Conservation (phyloP, 2,888 invertebrate species). For the Eulithis testata region DNA sequence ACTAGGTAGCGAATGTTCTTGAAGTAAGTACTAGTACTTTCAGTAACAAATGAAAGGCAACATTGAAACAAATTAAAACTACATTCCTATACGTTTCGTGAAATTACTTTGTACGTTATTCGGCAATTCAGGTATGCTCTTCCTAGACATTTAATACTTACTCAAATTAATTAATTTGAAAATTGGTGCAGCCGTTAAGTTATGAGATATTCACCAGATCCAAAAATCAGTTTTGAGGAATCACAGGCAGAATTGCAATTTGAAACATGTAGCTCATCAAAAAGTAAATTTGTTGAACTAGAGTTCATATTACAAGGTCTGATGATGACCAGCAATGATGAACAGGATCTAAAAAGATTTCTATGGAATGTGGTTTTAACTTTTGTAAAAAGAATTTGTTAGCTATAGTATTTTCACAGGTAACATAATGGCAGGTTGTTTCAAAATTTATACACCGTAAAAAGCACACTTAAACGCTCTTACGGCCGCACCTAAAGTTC, state of each 20-base stretch:
- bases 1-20: too few relatives aligned
- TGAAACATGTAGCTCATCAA: too few relatives aligned
- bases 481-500: conserved; percentile 21
- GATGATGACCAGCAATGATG: too few relatives aligned
- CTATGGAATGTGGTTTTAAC: too few relatives aligned
- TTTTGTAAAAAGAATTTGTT: too few relatives aligned
- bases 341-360: too few relatives aligned
- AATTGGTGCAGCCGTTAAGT: neutral
- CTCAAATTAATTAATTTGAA: neutral
- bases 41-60: conserved; percentile 4
- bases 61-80: conserved; percentile 13
- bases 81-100: conserved; percentile 3
- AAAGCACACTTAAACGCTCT: conserved; percentile 10
- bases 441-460: neutral
- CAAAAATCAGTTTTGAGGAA: too few relatives aligned
- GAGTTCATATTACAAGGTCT: too few relatives aligned
- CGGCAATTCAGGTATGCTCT: conserved; percentile 1
- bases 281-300: too few relatives aligned
- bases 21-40: neutral
- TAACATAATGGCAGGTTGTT: neutral
- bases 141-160: conserved; percentile 5
- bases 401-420: neutral
- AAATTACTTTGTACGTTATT: conserved; percentile 15
- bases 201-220: too few relatives aligned
- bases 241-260: too few relatives aligned